A percentile compares a stretch with the other conserved stretches of the same genome.
These are phyloP conservation scores for Aromia moschata DNA, from an alignment of 2,888 invertebrate genomes.

Conservation along the genomic window DNA sequence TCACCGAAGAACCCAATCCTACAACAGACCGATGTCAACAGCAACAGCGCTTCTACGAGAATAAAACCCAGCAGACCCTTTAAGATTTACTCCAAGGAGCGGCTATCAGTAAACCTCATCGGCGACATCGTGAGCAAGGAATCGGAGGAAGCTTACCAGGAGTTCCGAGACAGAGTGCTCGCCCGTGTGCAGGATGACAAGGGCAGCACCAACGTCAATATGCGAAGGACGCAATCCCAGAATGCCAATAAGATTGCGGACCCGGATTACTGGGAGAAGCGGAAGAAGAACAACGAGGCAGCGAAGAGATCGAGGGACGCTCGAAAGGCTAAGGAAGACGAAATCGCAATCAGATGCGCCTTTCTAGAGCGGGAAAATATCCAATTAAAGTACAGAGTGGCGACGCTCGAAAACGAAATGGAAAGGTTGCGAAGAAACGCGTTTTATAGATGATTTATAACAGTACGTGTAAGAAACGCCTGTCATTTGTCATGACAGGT, in stretches of 20 bases:
- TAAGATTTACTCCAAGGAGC: conserved; percentile 78
- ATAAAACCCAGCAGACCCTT: conserved; percentile 70
- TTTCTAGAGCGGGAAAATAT: conserved; percentile 88
- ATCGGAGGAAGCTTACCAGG: conserved; percentile 74
- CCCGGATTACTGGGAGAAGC: conserved; percentile 85
- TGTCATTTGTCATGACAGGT: too few relatives aligned
- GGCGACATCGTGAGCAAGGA: conserved; percentile 67
- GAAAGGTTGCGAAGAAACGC: conserved; percentile 46
- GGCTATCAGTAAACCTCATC: conserved; percentile 68
- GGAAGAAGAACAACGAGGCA: conserved; percentile 93
- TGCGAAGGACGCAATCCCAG: conserved; percentile 67
- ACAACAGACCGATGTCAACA: conserved; percentile 25
- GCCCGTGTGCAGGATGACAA: conserved; percentile 70
- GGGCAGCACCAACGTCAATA: conserved; percentile 72
- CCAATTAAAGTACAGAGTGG: conserved; percentile 66
- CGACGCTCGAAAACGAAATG: conserved; percentile 48
- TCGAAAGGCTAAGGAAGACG: conserved; percentile 89
- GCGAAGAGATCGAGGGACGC: conserved; percentile 94
- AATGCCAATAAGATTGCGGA: conserved; percentile 64
- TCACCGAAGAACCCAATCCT: too few relatives aligned
- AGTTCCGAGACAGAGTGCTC: conserved; percentile 75
- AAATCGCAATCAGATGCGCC: conserved; percentile 87
- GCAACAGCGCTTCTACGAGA: conserved; percentile 37
- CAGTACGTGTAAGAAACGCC: too few relatives aligned
- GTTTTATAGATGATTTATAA: too few relatives aligned